Evolutionary conservation across 1,140 invertebrate genomes (phyloP).

Genomic region (Papilio helenus): DNA sequence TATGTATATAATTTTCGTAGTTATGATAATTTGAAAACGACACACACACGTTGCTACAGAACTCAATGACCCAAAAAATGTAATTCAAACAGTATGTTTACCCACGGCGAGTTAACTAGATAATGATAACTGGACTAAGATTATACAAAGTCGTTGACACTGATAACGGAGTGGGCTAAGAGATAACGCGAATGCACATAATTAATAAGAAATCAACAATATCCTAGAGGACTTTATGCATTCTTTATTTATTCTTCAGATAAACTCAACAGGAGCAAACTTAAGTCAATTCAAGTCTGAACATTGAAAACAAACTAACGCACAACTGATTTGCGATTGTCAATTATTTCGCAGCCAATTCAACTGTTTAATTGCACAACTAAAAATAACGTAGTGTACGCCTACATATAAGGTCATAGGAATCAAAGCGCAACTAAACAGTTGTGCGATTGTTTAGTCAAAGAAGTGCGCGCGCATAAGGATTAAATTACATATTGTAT

Average conservation of each 20-base stretch:
- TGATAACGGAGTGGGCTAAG: constrained; percentile 61
- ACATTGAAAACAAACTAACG: too few relatives aligned
- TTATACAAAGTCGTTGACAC: constrained; percentile 70
- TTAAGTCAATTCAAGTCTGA: too few relatives aligned
- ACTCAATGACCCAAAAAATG: constrained; percentile 57
- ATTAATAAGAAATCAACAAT: constrained; percentile 51
- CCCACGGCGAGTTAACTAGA: constrained; percentile 51
- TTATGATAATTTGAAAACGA: neutral
- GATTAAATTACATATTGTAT: too few relatives aligned
- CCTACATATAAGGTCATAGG: too few relatives aligned
- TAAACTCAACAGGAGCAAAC: neutral
- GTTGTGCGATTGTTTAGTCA: too few relatives aligned
- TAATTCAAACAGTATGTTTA: constrained; percentile 57
- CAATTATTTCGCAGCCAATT: too few relatives aligned
- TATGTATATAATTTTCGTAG: neutral
- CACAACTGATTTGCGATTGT: too few relatives aligned
- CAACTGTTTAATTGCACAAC: too few relatives aligned
- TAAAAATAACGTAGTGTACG: too few relatives aligned
- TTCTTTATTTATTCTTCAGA: neutral
- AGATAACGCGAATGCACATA: constrained; percentile 60
- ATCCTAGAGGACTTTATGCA: neutral
- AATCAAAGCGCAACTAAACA: too few relatives aligned
- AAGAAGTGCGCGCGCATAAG: too few relatives aligned
- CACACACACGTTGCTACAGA: neutral
- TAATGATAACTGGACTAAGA: constrained; percentile 62